Base-by-base conservation (phyloP, 92 coral and sea anemone species). In the Virgularia gustaviana region DNA sequence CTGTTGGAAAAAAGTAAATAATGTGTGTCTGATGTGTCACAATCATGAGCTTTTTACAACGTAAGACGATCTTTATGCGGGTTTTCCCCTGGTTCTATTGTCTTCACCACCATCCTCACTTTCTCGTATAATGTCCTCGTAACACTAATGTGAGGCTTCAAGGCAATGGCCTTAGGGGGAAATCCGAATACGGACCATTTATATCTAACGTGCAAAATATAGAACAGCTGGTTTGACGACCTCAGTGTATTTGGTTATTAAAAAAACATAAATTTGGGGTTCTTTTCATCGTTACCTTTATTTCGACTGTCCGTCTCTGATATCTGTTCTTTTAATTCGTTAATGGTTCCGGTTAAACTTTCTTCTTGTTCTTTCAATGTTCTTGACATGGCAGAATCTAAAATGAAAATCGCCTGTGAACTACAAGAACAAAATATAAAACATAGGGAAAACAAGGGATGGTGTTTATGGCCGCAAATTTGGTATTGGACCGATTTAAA, bases 301-400 rank as follows among this genome's bases (percentile, higher is more conserved):
- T 75, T 71, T 76, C 87, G 86, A 30, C 80, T 77, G 71, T 78
- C 85, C 28, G 96, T 74, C 16, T 87, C 90, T n/a, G 68, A 60
- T 32, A 89, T 47, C 64, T 89, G 87, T 72, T 79, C 65, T 61
- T 89, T 79, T 25, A 75, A 58, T 42, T 92, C 96, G 49, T 86
- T 88, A 42, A 92, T 57, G 76, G 12, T 81, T 51, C 80, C 74
- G 9, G 80, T 65, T 74, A 77, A 80, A 24, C 76, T 66, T 61
- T 90, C 90, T 65, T 85, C 83, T 0, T 79, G 59, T 32, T 86
- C 90, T 66, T 77, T 81, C 64, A 78, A 76, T 3, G 82, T 83
- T 43, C 84, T 78, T 29, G 85, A 90, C 67, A 79, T 53, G 2
- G 84, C 96, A 56, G 70, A 55, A 20, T 49, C 60, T 45, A 31